phyloP scores from a whole-genome alignment of 2,113 vertebrate species.

The Monarcha castaneiventris region DNA sequence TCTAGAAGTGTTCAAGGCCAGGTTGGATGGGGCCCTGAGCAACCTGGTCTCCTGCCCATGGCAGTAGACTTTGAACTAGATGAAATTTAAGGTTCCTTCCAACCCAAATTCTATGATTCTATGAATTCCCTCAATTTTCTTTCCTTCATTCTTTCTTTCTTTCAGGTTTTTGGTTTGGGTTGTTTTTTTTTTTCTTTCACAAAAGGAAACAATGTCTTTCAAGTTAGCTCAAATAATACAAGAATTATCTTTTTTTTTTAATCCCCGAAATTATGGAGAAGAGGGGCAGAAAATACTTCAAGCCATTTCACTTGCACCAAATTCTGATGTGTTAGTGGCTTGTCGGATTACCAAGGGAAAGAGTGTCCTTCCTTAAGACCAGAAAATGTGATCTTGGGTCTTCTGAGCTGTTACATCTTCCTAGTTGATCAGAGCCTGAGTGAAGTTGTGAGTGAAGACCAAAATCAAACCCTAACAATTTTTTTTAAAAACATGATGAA shows the following conservation, averaged over 20 bases:
- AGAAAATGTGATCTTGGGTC: neutral
- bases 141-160: neutral
- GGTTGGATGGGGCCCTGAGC: neutral
- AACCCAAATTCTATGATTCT: neutral
- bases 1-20: neutral
- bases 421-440: neutral
- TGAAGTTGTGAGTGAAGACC: neutral
- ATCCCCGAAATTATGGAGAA: neutral
- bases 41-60: neutral
- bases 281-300: neutral
- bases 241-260: neutral
- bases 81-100: neutral
- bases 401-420: neutral
- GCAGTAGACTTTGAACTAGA: neutral
- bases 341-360: neutral
- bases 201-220: neutral
- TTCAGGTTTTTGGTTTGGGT: neutral
- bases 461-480: neutral
- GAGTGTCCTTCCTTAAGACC: neutral
- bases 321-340: neutral
- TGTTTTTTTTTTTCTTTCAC: too few species aligned
- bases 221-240: neutral
- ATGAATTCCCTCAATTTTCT: neutral
- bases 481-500: neutral
- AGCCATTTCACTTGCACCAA: neutral